Percentiles rank a stretch among this genome's conserved stretches.
Conservation (phyloP, 2,888 invertebrate species). For the Tenthredo scrophulariae region DNA sequence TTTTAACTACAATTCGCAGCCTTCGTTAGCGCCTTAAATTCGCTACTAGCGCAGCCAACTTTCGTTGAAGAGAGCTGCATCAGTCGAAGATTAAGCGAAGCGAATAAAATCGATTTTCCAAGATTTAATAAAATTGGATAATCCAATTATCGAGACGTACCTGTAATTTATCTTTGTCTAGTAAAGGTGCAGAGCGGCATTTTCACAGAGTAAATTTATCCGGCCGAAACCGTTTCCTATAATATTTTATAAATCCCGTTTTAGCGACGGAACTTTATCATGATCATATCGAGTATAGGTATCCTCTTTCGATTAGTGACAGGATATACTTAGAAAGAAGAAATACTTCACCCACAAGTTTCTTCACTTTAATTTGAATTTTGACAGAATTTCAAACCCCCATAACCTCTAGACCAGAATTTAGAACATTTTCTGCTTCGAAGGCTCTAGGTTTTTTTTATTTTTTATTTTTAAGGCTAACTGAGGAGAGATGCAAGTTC, state of each 20-base stretch:
- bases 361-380: not conserved
- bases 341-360: not conserved
- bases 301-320: not conserved
- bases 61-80: not conserved
- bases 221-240: not conserved
- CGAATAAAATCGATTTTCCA: conserved; percentile 12
- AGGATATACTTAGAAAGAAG: too few species aligned
- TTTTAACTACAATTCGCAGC: conserved; percentile 1
- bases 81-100: not conserved
- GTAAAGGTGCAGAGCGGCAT: not conserved
- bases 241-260: not conserved
- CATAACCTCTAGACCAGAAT: not conserved
- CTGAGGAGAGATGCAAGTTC: not conserved
- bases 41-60: not conserved
- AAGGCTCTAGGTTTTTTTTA: not conserved
- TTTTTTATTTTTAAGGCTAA: not conserved
- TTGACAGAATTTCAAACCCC: not conserved
- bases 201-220: not conserved
- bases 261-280: not conserved
- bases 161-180: conserved; percentile 29
- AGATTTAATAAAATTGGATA: not conserved
- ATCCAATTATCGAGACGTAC: not conserved
- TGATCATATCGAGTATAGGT: not conserved
- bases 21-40: not conserved
- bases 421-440: not conserved